Evolutionary conservation across 2,797 vertebrate genomes (phyloP).

Genomic region (Sebastes hopkinsi): DNA sequence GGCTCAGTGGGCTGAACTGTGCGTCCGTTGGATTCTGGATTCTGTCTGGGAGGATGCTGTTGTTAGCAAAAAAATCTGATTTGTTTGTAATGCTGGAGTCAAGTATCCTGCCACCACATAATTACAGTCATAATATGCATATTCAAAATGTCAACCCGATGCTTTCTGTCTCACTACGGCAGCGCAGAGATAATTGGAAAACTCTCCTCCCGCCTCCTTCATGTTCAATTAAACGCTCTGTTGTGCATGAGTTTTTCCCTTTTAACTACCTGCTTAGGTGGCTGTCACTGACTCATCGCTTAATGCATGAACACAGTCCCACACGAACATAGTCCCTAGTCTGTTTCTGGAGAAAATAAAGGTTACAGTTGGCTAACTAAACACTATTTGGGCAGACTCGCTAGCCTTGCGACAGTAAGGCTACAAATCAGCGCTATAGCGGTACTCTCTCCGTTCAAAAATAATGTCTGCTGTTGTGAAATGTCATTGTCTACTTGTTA

Average conservation of each 20-base stretch:
- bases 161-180: conserved; percentile 51
- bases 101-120: not conserved
- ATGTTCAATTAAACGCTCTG: conserved; percentile 57
- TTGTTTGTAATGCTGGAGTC: not conserved
- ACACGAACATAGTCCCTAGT: no score
- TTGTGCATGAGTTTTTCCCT: conserved; percentile 16
- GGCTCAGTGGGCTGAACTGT: not conserved
- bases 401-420: no score
- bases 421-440: no score
- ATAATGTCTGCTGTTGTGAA: no score
- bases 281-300: not conserved
- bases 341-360: no score
- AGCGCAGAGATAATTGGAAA: conserved; percentile 54
- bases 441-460: no score
- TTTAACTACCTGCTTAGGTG: conserved; percentile 37
- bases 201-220: conserved; percentile 36
- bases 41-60: not conserved
- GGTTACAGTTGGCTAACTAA: no score
- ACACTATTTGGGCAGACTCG: no score
- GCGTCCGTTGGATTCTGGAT: not conserved
- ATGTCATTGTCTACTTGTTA: no score
- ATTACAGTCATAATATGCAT: conserved; percentile 56
- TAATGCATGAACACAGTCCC: not conserved
- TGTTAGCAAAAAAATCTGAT: not conserved
- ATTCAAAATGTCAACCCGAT: conserved; percentile 53